A percentile compares a stretch with the other conserved stretches of the same genome.
phyloP scores from a whole-genome alignment of 2,888 invertebrate species.

The Nasonovia ribisnigri region DNA sequence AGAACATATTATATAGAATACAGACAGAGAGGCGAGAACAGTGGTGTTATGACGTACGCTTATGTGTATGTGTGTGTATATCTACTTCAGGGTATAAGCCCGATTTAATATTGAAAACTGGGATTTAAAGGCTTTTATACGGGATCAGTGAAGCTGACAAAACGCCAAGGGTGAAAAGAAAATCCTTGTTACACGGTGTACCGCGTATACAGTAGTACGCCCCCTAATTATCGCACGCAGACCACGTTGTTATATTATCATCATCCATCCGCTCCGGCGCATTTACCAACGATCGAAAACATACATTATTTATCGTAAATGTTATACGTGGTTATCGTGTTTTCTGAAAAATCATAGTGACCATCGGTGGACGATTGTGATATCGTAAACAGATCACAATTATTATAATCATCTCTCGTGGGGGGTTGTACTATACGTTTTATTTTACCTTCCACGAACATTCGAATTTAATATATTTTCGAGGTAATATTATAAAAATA shows the following conservation, averaged over 20 bases:
- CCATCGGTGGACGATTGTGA: neutral
- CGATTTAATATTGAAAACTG: slow-evolving; percentile 63
- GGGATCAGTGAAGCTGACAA: slow-evolving; percentile 60
- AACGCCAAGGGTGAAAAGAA: slow-evolving; percentile 55
- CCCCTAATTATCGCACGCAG: slow-evolving; percentile 55
- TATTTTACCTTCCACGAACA: neutral
- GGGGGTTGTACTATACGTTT: neutral
- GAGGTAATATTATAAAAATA: neutral
- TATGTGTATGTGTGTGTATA: neutral
- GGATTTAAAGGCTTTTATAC: slow-evolving; percentile 62
- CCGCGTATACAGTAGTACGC: slow-evolving; percentile 26
- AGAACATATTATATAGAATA: slow-evolving; percentile 9
- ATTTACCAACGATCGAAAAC: neutral
- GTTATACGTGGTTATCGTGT: neutral
- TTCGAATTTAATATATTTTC: neutral
- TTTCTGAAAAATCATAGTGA: neutral
- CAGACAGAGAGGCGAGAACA: neutral
- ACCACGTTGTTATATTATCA: slow-evolving; percentile 5
- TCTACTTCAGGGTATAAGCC: slow-evolving; percentile 44
- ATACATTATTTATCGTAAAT: neutral
- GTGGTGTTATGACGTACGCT: neutral
- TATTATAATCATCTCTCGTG: neutral
- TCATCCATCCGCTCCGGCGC: neutral
- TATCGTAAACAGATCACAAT: neutral
- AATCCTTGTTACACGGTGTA: slow-evolving; percentile 55